Evolutionary conservation across 2,113 vertebrate species (phyloP).

Genomic region (Kobus ellipsiprymnus): DNA sequence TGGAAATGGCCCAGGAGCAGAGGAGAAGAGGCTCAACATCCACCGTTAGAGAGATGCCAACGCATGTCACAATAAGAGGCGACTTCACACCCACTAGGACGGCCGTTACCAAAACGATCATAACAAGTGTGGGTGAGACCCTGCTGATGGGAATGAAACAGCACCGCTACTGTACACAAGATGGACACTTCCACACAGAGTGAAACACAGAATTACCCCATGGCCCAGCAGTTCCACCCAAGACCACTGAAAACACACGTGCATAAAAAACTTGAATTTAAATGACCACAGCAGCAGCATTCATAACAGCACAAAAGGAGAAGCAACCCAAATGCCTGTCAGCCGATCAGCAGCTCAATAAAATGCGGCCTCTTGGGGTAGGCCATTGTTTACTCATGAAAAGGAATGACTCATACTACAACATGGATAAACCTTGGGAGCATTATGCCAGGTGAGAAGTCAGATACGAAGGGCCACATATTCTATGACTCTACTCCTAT

Average conservation of each 20-base stretch:
- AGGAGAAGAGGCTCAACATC: not conserved
- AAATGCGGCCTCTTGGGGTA: rapidly evolving
- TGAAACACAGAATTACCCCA: not conserved
- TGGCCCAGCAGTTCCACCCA: not conserved
- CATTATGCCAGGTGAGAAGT: not conserved
- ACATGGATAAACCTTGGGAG: not conserved
- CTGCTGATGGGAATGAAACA: not conserved
- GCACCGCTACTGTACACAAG: rapidly evolving
- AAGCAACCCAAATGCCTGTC: not conserved
- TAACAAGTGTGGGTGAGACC: not conserved
- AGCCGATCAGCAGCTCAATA: not conserved
- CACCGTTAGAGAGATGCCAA: not conserved
- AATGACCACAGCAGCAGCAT: rapidly evolving
- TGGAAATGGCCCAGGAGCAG: not conserved
- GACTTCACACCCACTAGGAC: not conserved
- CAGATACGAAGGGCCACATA: rapidly evolving
- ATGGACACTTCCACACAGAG: not conserved
- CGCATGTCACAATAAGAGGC: not conserved
- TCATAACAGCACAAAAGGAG: not conserved
- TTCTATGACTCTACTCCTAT: rapidly evolving
- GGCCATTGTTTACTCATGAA: not conserved
- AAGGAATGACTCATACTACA: not conserved
- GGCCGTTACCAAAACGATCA: not conserved
- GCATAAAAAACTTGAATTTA: not conserved
- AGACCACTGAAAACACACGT: rapidly evolving